A percentile compares a stretch with the other conserved stretches of the same genome.
Conservation (phyloP, 1,140 invertebrate species). For the Babylonia areolata region DNA sequence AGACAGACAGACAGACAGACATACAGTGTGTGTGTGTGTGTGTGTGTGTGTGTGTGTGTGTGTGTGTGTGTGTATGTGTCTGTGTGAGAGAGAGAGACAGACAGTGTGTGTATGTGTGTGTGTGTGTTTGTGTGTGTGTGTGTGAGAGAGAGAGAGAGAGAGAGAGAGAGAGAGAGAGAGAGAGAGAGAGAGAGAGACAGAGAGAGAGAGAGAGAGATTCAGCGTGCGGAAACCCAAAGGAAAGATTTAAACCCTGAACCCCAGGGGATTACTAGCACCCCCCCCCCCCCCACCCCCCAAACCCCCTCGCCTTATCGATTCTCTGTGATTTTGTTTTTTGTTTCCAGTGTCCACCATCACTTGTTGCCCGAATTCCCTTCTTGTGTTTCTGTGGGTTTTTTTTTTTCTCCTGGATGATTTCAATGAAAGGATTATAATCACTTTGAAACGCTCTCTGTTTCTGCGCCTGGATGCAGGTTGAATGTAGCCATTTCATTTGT, state of each 20-base stretch:
- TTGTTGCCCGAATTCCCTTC: no score
- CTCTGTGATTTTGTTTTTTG: no score
- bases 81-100: not conserved
- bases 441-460: no score
- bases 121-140: constrained; percentile 11
- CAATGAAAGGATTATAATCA: no score
- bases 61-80: constrained; percentile 8
- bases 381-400: no score
- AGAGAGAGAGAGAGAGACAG: not conserved
- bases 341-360: no score
- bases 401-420: no score
- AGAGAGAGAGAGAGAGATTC: constrained; percentile 33
- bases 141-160: constrained; percentile 6
- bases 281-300: no score
- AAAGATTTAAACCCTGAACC: not conserved
- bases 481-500: no score
- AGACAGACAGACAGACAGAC: not conserved
- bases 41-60: constrained; percentile 13
- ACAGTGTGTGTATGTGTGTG: not conserved
- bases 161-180: constrained; percentile 11
- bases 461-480: no score
- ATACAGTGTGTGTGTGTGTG: not conserved
- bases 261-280: no score
- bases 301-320: no score
- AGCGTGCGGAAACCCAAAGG: not conserved